Conservation (phyloP, 1,140 invertebrate genomes). For the Asobara japonica region DNA sequence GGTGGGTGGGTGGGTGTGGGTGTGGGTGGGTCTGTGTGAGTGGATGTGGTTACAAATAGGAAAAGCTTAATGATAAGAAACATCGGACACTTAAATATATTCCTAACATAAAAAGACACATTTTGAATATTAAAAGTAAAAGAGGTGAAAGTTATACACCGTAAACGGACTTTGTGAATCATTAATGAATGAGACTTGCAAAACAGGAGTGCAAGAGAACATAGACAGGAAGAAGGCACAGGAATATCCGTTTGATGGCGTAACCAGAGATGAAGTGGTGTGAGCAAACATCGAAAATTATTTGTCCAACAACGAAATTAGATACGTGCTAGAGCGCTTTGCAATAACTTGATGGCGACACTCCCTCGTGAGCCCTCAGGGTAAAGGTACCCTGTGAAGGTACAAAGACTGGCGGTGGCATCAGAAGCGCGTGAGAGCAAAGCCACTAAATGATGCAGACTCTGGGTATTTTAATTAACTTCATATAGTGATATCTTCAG, state of each 20-base stretch:
- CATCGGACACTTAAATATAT: too few species aligned
- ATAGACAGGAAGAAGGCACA: too few species aligned
- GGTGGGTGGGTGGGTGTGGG: too few species aligned
- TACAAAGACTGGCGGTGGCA: background rate
- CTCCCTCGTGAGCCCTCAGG: background rate
- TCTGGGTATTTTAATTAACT: background rate
- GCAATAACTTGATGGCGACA: background rate
- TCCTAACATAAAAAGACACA: too few species aligned
- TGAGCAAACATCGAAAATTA: constrained; percentile 48
- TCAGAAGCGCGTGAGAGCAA: background rate
- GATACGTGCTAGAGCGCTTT: constrained; percentile 38
- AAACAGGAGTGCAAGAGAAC: too few species aligned
- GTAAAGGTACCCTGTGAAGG: background rate
- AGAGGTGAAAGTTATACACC: too few species aligned
- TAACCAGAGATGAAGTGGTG: constrained; percentile 44
- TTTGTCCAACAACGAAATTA: constrained; percentile 44
- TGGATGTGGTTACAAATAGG: too few species aligned
- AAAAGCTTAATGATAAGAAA: too few species aligned
- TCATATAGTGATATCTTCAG: background rate
- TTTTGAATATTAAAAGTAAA: too few species aligned
- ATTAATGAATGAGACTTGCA: too few species aligned
- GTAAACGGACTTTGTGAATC: too few species aligned
- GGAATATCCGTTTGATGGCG: constrained; percentile 44
- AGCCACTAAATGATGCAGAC: background rate
- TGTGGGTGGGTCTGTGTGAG: too few species aligned